A percentile compares a stretch with the other conserved stretches of the same genome.
These are phyloP conservation scores for Ciconia boyciana DNA, from an alignment of 2,113 vertebrate genomes.

Conservation along the genomic window DNA sequence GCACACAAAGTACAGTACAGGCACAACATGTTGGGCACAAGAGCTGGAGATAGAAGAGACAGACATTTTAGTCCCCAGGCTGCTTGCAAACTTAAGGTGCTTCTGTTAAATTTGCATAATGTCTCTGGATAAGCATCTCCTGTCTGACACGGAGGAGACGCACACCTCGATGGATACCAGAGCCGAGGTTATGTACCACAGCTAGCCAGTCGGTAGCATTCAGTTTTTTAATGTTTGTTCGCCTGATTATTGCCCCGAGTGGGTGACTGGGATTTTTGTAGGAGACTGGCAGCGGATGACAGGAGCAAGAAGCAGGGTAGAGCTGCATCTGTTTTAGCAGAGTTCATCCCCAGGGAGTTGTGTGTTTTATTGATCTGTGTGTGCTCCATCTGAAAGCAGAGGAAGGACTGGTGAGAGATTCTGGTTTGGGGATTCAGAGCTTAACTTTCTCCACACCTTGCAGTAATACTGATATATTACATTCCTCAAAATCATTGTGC, in stretches of 20 bases:
- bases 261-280: neutral
- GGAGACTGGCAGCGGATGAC: neutral
- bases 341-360: neutral
- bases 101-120: neutral
- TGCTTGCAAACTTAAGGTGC: neutral
- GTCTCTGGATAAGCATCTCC: neutral
- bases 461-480: neutral
- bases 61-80: neutral
- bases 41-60: neutral
- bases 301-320: neutral
- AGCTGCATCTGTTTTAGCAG: neutral
- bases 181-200: neutral
- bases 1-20: neutral
- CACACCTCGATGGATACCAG: neutral
- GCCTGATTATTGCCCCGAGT: neutral
- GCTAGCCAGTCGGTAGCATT: neutral
- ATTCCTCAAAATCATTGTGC: neutral
- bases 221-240: neutral
- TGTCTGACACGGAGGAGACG: neutral
- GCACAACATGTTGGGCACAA: neutral
- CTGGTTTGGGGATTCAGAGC: neutral
- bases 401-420: neutral
- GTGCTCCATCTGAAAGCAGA: neutral
- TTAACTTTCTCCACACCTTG: neutral
- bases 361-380: neutral